A percentile compares a stretch with the other conserved stretches of the same genome.
Evolutionary conservation across 2,888 invertebrate species (phyloP).

Genomic region (Pseudanteris insignis): DNA sequence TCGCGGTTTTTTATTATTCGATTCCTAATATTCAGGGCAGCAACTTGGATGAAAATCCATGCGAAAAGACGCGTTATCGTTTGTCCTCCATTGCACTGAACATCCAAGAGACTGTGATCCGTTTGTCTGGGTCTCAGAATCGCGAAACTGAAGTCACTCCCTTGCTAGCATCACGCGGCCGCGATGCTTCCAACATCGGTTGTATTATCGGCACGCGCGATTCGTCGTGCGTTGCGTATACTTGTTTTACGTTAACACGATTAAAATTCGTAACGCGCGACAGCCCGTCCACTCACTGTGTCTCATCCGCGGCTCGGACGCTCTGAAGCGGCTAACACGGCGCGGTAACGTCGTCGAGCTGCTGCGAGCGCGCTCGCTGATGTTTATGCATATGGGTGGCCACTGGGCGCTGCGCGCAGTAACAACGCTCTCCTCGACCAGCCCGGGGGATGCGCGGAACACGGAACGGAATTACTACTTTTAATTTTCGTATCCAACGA

Average conservation of each 20-base stretch:
- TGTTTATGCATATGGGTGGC: slow-evolving; percentile 35
- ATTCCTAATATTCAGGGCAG: no score
- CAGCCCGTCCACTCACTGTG: slow-evolving; percentile 1
- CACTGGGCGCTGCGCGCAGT: slow-evolving; percentile 30
- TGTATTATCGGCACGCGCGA: slow-evolving; percentile 3
- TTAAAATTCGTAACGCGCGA: neutral
- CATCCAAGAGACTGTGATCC: slow-evolving; percentile 1
- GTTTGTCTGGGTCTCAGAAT: slow-evolving; percentile 6
- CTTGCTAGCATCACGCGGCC: slow-evolving; percentile 13
- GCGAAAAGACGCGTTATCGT: neutral
- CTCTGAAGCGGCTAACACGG: slow-evolving; percentile 2
- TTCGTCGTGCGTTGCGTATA: no score
- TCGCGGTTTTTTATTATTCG: neutral
- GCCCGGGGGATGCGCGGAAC: slow-evolving; percentile 20
- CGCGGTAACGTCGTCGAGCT: slow-evolving; percentile 15
- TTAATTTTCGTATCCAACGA: slow-evolving; percentile 8
- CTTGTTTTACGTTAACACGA: neutral
- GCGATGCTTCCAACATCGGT: slow-evolving; percentile 17
- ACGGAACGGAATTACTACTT: slow-evolving; percentile 9
- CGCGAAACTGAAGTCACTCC: slow-evolving; percentile 16
- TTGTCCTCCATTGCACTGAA: slow-evolving; percentile 18
- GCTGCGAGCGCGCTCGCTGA: slow-evolving; percentile 17
- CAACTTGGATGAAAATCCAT: neutral
- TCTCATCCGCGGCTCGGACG: slow-evolving; percentile 11
- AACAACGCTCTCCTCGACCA: slow-evolving; percentile 16